Evolutionary conservation across 2,113 vertebrate genomes (phyloP), one percentile per base, ranked within the genome.

Genomic region (Zootoca vivipara): DNA sequence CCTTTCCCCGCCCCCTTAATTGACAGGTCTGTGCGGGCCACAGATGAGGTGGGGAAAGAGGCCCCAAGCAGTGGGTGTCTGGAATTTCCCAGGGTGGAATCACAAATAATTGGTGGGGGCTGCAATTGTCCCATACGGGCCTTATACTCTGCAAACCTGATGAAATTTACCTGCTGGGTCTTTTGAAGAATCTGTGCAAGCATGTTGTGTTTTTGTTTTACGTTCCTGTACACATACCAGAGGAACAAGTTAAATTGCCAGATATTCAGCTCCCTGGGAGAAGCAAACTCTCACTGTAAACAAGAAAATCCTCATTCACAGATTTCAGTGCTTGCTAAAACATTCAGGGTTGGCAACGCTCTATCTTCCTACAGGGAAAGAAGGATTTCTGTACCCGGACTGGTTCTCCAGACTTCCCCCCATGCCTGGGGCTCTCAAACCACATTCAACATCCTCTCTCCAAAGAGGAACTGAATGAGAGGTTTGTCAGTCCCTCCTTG

Each of bases 401-500:
- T 28, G 77, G 13, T 4, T 1, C 1, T 90, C 87, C 88, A 56
- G 58, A 2, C 26, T 64, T 35, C 56, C 20, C 35, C 56, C 5
- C 0, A 75, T 52, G 87, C 69, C 75, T 82, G 24, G 78, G 46
- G 75, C 26, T 92, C 73, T 73, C 77, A 83, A 90, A 64, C 91
- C 82, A 58, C 40, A 83, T 56, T 65, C 89, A 75, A 80, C 80
- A 92, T 91, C 83, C 86, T 89, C 93, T 87, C 24, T 89, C 83
- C 92, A 92, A 91, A 93, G 90, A n/a, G 42, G 88, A 87, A 77
- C 79, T 82, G 70, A 64, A 75, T 18, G 58, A 22, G 62, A 93
- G 88, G 87, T 52, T 91, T 78, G 85, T 79, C 89, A 62, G 88
- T 85, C 88, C 87, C 86, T 90, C 86, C 92, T 90, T 85, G 87